Percentiles rank a stretch among this genome's conserved stretches.
These are phyloP conservation scores for Pachymerium ferrugineum DNA, from an alignment of 2,888 invertebrate genomes.

Conservation along the genomic window DNA sequence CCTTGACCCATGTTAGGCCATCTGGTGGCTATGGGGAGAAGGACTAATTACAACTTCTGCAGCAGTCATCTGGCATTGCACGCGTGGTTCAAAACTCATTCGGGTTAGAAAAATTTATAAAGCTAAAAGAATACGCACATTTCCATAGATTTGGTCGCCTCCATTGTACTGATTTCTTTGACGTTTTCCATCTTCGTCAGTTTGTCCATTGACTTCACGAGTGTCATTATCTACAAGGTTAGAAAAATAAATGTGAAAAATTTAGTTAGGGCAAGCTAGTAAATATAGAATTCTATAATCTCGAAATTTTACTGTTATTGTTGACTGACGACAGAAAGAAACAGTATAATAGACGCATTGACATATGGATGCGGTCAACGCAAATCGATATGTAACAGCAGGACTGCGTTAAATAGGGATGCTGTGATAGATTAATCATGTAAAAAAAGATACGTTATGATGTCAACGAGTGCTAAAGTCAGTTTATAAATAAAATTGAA, in stretches of 20 bases:
- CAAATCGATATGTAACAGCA: neutral
- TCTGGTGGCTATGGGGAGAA: constrained; percentile 4
- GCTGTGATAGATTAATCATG: no score
- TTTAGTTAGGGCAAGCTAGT: neutral
- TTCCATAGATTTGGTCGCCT: constrained; percentile 57
- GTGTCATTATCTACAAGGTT: constrained; percentile 72
- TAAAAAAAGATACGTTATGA: no score
- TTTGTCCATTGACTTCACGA: constrained; percentile 78
- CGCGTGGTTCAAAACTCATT: neutral
- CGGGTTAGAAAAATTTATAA: neutral
- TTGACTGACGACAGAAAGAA: neutral
- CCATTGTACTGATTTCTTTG: constrained; percentile 77
- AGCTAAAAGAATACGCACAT: constrained; percentile 34
- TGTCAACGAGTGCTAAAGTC: no score
- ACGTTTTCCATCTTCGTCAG: constrained; percentile 80
- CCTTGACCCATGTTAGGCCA: constrained; percentile 6
- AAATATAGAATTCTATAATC: neutral
- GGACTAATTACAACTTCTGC: neutral
- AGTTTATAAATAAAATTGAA: no score
- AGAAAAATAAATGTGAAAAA: no score
- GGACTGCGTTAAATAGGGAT: neutral
- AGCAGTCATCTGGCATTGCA: neutral
- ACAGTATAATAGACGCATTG: neutral
- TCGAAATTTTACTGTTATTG: no score
- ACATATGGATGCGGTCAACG: neutral